phyloP scores from a whole-genome alignment of 2,797 vertebrate species.

The Microhierax caerulescens region DNA sequence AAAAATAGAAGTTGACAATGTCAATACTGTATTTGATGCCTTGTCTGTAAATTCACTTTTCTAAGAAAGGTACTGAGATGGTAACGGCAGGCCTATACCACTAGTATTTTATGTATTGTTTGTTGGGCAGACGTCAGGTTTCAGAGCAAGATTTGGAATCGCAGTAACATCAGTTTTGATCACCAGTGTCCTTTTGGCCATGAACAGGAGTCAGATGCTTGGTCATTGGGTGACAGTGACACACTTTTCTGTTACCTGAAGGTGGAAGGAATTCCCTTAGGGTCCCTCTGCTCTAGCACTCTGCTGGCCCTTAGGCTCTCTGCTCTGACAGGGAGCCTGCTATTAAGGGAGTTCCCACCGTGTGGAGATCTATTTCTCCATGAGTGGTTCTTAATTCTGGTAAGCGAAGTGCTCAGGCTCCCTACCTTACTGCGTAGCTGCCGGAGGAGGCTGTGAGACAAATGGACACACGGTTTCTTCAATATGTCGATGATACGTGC shows the following conservation, averaged over 20 bases:
- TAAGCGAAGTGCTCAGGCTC: not conserved
- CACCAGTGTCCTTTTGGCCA: not conserved
- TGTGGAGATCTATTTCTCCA: not conserved
- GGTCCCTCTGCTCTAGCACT: not conserved
- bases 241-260: not conserved
- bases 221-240: not conserved
- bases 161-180: not conserved
- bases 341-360: not conserved
- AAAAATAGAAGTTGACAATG: not conserved
- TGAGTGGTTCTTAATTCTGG: not conserved
- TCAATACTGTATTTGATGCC: not conserved
- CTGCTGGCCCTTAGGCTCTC: not conserved
- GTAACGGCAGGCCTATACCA: not conserved
- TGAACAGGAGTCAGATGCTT: not conserved
- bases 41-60: not conserved
- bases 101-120: not conserved
- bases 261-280: not conserved
- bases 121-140: not conserved
- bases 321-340: not conserved
- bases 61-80: not conserved
- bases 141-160: not conserved
- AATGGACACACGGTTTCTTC: not conserved
- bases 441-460: not conserved
- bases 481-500: not conserved
- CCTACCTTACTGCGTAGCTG: not conserved